These are phyloP conservation scores for Orientallactaga bullata DNA, from an alignment of 2,113 vertebrate genomes.

Conservation along the genomic window DNA sequence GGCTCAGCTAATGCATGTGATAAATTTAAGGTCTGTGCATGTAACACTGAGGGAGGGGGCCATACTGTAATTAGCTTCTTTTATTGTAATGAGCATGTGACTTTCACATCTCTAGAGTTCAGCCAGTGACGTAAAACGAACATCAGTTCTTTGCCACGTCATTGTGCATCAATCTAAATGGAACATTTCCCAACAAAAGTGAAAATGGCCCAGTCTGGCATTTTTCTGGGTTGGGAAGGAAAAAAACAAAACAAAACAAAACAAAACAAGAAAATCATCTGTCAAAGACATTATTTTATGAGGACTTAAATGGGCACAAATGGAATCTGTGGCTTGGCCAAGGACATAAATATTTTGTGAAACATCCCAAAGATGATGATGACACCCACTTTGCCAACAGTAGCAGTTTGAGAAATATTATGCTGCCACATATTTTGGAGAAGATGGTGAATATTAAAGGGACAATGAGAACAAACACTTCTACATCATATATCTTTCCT, in stretches of 20 bases:
- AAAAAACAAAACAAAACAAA: conserved; percentile 60
- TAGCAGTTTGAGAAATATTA: conserved; percentile 30
- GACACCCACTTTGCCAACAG: not conserved
- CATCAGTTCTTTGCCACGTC: conserved; percentile 49
- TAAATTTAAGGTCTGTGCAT: not conserved
- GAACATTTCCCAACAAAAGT: conserved; percentile 79
- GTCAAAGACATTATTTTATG: conserved; percentile 80
- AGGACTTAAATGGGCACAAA: conserved; percentile 74
- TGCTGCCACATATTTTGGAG: not conserved
- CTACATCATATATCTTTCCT: not conserved
- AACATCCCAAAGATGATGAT: conserved; percentile 68
- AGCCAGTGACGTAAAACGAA: conserved; percentile 46
- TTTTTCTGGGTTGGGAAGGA: conserved; percentile 68
- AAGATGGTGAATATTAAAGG: conserved; percentile 14
- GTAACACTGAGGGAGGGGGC: not conserved
- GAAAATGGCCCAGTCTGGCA: conserved; percentile 77
- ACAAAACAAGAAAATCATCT: conserved; percentile 67
- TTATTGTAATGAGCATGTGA: conserved; percentile 3
- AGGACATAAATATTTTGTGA: conserved; percentile 66
- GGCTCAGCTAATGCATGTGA: not conserved
- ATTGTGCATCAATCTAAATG: conserved; percentile 68
- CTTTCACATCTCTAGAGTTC: conserved; percentile 32
- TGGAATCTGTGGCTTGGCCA: conserved; percentile 75
- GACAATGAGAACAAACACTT: not conserved
- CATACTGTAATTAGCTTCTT: not conserved